Percentiles rank a stretch among this genome's conserved stretches.
Evolutionary conservation across 2,797 vertebrate genomes (phyloP).

Genomic region (Psittacula echo): DNA sequence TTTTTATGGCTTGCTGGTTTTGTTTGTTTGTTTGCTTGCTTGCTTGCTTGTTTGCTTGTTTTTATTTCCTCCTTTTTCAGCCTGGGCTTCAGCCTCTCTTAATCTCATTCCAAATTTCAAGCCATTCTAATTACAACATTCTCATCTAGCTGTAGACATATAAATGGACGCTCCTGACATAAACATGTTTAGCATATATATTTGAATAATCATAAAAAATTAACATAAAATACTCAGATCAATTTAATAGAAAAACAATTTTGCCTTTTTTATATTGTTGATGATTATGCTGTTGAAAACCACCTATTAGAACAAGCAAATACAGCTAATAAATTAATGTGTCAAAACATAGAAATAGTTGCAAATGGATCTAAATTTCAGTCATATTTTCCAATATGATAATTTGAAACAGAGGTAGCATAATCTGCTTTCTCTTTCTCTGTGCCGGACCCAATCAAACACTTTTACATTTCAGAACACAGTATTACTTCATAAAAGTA

Average conservation of each 20-base stretch:
- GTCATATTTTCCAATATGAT: neutral
- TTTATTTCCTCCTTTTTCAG: rapidly evolving
- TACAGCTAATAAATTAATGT: neutral
- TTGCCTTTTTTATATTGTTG: neutral
- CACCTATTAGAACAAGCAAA: neutral
- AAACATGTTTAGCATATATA: neutral
- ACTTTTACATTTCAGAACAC: neutral
- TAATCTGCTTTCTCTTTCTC: neutral
- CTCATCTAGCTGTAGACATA: neutral
- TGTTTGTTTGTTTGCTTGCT: neutral
- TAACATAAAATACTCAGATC: neutral
- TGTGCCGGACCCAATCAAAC: neutral
- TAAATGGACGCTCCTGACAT: neutral
- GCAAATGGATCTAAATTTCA: neutral
- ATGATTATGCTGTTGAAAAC: neutral
- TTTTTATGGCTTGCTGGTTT: neutral
- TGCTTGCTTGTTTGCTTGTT: neutral
- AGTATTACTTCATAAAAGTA: neutral
- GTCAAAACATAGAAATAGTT: neutral
- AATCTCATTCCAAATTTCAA: neutral
- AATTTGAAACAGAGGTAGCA: neutral
- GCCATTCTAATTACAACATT: neutral
- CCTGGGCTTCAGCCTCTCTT: neutral
- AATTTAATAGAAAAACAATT: neutral
- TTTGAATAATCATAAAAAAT: neutral